phyloP scores from a whole-genome alignment of 2,797 vertebrate species.

The Champsocephalus esox region DNA sequence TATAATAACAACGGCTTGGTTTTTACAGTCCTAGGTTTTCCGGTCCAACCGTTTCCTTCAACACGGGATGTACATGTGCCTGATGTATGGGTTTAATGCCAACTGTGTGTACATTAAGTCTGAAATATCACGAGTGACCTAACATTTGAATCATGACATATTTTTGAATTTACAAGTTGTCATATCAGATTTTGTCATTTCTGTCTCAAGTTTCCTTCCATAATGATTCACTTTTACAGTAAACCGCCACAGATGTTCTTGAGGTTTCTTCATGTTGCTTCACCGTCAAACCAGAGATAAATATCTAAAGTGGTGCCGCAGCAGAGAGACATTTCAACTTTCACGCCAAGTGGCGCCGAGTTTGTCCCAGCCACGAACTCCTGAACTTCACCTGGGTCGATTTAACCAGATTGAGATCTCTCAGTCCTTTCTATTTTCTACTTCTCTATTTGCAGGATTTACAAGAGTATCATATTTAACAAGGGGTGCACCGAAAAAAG shows the following conservation, averaged over 20 bases:
- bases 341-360: background rate
- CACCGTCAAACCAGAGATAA: background rate
- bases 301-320: background rate
- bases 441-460: slow-evolving; percentile 2
- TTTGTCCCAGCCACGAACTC: slow-evolving; percentile 39
- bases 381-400: slow-evolving; percentile 23
- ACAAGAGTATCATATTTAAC: slow-evolving; percentile 34
- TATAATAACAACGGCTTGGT: no score
- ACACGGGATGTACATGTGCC: no score
- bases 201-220: background rate
- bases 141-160: no score
- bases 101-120: no score
- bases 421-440: slow-evolving; percentile 15
- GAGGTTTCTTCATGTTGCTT: slow-evolving; percentile 2
- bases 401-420: slow-evolving; percentile 10
- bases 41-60: no score
- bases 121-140: no score
- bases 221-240: background rate
- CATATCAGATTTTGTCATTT: background rate
- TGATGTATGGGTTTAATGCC: no score
- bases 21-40: no score
- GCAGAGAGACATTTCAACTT: slow-evolving; percentile 1
- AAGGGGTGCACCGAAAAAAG: slow-evolving; percentile 12
- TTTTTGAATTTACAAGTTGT: no score
- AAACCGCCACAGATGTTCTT: background rate